Conservation (phyloP, 2,113 vertebrate species). For the Martes martes region DNA sequence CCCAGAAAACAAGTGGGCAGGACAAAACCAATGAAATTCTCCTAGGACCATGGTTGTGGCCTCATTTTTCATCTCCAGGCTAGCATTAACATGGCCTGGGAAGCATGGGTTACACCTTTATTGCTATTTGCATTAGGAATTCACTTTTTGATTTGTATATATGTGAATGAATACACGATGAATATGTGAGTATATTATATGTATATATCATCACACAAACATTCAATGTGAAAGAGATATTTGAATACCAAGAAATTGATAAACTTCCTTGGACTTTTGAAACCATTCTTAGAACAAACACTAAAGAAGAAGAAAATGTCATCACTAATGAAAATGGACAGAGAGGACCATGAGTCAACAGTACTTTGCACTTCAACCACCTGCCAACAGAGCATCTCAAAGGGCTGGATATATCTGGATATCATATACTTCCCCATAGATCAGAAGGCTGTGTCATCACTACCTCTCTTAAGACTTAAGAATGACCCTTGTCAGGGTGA, state of each 20-base stretch:
- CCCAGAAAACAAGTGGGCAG: neutral
- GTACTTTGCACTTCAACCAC: constrained; percentile 47
- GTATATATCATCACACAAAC: neutral
- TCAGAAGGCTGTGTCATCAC: neutral
- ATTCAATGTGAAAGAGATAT: neutral
- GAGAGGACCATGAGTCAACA: neutral
- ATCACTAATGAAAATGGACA: neutral
- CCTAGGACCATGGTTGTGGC: neutral
- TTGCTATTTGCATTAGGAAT: neutral
- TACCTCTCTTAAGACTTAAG: neutral
- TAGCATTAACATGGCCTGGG: neutral
- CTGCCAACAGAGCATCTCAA: constrained; percentile 54
- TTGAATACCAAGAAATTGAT: neutral
- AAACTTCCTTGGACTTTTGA: neutral
- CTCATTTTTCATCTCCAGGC: neutral
- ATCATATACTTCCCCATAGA: neutral
- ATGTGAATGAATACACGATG: neutral
- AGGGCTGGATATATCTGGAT: neutral
- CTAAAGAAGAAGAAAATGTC: neutral
- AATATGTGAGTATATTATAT: neutral
- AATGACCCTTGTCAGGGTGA: neutral
- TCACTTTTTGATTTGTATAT: neutral
- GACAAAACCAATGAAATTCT: neutral
- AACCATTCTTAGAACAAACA: neutral
- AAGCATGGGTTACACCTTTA: neutral